A percentile compares a stretch with the other conserved stretches of the same genome.
phyloP scores from a whole-genome alignment of 2,888 invertebrate genomes.

The Schizaphis graminum region DNA sequence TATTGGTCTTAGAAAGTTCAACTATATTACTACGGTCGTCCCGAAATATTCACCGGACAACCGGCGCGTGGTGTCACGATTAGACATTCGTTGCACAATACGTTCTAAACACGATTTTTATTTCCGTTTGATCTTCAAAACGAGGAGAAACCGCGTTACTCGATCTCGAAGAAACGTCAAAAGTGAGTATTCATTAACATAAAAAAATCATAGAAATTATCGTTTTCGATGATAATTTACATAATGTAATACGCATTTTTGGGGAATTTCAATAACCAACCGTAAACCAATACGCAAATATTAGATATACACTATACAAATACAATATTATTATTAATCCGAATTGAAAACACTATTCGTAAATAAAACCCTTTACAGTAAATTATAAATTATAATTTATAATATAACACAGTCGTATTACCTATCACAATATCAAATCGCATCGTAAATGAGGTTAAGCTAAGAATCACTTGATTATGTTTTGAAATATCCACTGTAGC shows the following conservation, averaged over 20 bases:
- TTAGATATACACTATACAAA: no score
- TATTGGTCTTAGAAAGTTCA: not conserved
- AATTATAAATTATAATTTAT: not conserved
- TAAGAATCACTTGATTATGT: not conserved
- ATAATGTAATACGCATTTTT: not conserved
- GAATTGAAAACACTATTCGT: not conserved
- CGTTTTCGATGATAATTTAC: not conserved
- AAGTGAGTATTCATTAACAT: constrained; percentile 24
- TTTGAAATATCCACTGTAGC: not conserved
- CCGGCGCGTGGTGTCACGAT: constrained; percentile 2
- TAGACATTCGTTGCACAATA: constrained; percentile 5
- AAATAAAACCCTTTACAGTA: not conserved
- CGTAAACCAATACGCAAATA: not conserved
- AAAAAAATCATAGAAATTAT: not conserved
- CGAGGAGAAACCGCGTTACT: not conserved
- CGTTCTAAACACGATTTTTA: not conserved
- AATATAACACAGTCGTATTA: not conserved
- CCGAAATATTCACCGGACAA: not conserved
- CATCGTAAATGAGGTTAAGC: not conserved
- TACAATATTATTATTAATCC: not conserved
- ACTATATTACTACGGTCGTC: not conserved
- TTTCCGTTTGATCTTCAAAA: not conserved
- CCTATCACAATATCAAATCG: not conserved
- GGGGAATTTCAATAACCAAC: not conserved
- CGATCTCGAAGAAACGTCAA: not conserved